Evolutionary conservation across 1,140 invertebrate species (phyloP), one percentile per base, ranked within the genome.

Genomic region (Carposina sasakii): DNA sequence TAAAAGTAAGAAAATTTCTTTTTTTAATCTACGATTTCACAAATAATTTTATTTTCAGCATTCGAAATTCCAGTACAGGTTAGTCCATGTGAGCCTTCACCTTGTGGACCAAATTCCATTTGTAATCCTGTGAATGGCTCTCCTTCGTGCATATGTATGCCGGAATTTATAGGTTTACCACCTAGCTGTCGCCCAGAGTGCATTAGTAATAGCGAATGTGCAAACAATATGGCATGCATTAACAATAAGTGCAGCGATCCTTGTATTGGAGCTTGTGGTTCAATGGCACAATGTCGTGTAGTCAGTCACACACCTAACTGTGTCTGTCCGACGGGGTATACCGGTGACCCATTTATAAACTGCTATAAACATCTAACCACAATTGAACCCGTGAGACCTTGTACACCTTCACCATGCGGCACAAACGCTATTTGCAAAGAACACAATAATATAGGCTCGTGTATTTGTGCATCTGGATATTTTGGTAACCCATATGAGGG

Each of bases 81-180:
- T 55, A 88, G 91, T 62, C 89, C 89, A 12, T 93, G 91, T 59
- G 71, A 86, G 39, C 90, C 91, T 40, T 90, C 90, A 37, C 90
- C 90, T 16, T 94, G 92, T 78, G 92, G 92, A 46, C 88, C 90
- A 10, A 91, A 93, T 71, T 86, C 91, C 4, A 71, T 89, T 63
- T 93, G 92, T 63, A 85, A 86, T 71, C 73, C 86, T 37, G 63
- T 87, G 40, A 88, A 88, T 39, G 86, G 88, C 30, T 81, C 85
- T 26, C 88, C 90, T 1, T 88, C 88, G 1, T 93, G 92, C 59
- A 87, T 89, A 28, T 92, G 91, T 81, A 72, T 89, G 56, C 64
- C 86, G 10, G 86, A 87, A 59, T 91, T 86, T 65, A 76, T 88
- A n/a, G 90, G 90, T 48, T 55, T 70, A 30, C 90, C 90, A 21